Percentiles rank a stretch among this genome's conserved stretches.
Conservation (phyloP, 2,113 vertebrate species). For the Lethenteron camtschaticum region DNA sequence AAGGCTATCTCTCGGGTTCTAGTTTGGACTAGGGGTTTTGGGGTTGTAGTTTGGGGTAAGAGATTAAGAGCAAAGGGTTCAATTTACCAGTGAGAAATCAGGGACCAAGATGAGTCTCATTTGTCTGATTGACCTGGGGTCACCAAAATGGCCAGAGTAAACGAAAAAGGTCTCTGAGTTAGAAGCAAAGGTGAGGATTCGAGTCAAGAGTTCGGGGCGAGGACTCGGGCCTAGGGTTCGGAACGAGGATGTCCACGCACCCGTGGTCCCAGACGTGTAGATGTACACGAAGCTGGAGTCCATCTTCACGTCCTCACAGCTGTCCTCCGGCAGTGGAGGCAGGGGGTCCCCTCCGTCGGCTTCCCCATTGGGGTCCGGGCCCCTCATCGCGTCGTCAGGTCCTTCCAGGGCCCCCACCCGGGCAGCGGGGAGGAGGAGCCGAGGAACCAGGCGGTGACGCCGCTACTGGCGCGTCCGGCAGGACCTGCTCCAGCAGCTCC, state of each 20-base stretch:
- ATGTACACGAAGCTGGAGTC: neutral
- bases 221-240: too few relatives aligned
- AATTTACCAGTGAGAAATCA: too few relatives aligned
- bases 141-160: too few relatives aligned
- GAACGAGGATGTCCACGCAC: neutral
- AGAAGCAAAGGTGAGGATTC: too few relatives aligned
- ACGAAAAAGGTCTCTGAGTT: too few relatives aligned
- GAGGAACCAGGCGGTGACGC: neutral
- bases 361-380: neutral
- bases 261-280: constrained; percentile 5
- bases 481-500: neutral
- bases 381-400: neutral
- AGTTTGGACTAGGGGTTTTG: too few relatives aligned
- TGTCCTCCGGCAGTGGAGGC: neutral
- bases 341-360: neutral
- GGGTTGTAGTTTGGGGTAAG: too few relatives aligned
- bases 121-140: too few relatives aligned
- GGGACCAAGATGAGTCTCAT: too few relatives aligned
- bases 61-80: too few relatives aligned
- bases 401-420: neutral
- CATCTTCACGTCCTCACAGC: neutral
- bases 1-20: too few relatives aligned
- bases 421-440: neutral
- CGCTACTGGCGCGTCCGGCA: neutral
- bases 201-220: too few relatives aligned